These are phyloP conservation scores for Ianthella basta DNA, from an alignment of 37 sponge, comb jelly and placozoan genomes.

Conservation along the genomic window DNA sequence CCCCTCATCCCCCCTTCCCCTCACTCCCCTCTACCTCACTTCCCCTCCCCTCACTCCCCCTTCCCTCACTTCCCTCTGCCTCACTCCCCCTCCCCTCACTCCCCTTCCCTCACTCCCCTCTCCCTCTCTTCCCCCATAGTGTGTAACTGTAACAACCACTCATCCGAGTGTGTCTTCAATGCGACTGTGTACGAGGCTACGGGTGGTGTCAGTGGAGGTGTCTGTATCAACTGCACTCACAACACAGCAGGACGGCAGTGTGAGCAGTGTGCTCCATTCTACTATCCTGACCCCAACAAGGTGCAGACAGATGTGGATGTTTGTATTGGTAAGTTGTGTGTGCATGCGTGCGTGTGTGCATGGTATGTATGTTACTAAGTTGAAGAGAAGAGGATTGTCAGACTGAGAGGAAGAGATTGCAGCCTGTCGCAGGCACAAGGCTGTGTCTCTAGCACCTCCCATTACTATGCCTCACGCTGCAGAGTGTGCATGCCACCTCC, in stretches of 20 bases:
- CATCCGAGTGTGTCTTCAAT: constrained; percentile 71
- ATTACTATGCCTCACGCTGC: not conserved
- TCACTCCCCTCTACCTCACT: too few species aligned
- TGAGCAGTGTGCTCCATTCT: constrained; percentile 66
- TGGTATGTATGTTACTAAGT: too few species aligned
- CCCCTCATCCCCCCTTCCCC: too few species aligned
- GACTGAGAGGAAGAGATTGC: too few species aligned
- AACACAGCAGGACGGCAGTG: constrained; percentile 84
- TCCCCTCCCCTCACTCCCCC: too few species aligned
- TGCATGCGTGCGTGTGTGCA: constrained; percentile 6
- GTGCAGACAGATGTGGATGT: constrained; percentile 41
- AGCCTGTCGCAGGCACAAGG: too few species aligned
- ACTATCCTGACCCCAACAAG: constrained; percentile 51
- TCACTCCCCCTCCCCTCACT: too few species aligned
- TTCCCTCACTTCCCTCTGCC: too few species aligned
- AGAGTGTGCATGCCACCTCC: constrained; percentile 75
- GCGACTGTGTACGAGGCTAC: constrained; percentile 43
- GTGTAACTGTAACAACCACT: constrained; percentile 84
- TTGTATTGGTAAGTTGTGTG: constrained; percentile 59
- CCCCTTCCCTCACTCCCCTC: too few species aligned
- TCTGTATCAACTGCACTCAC: constrained; percentile 72
- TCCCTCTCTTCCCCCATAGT: constrained; percentile 23
- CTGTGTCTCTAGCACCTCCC: not conserved
- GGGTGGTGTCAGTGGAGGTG: constrained; percentile 69
- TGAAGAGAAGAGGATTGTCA: too few species aligned